phyloP scores from a whole-genome alignment of 92 coral and sea anemone genomes.

The Umimayanthus chanpuru region DNA sequence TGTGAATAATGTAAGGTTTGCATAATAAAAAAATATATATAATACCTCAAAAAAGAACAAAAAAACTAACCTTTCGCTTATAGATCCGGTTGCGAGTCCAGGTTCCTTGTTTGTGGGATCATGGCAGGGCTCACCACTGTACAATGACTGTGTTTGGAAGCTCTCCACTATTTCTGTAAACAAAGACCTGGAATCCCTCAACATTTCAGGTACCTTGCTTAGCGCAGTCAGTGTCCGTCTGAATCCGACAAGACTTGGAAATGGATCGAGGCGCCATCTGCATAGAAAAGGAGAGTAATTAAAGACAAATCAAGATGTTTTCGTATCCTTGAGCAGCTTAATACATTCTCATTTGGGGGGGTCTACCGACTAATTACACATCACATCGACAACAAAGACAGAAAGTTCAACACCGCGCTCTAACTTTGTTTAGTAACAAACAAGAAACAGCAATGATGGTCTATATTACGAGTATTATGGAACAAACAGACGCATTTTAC shows the following conservation, averaged over 20 bases:
- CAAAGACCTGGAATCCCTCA: constrained; percentile 30
- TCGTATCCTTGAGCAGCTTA: not conserved
- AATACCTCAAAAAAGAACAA: too few relatives aligned
- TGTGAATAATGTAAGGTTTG: too few relatives aligned
- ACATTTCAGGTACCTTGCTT: constrained; percentile 41
- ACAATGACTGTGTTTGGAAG: constrained; percentile 29
- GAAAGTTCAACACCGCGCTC: not conserved
- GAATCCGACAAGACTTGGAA: constrained; percentile 72
- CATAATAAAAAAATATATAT: too few relatives aligned
- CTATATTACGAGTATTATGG: too few relatives aligned
- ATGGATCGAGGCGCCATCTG: constrained; percentile 66
- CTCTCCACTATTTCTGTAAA: constrained; percentile 61
- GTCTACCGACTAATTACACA: not conserved
- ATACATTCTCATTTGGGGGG: not conserved
- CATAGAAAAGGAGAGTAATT: not conserved
- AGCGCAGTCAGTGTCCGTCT: constrained; percentile 63
- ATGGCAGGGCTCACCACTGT: not conserved
- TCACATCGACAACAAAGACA: too few relatives aligned
- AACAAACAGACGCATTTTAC: too few relatives aligned
- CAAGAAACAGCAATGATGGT: too few relatives aligned
- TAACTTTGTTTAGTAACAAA: too few relatives aligned
- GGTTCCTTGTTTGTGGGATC: not conserved
- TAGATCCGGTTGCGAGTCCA: not conserved
- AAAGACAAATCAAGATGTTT: not conserved
- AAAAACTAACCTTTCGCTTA: not conserved